phyloP scores from a whole-genome alignment of 2,888 invertebrate species.

The Apantesis nais region DNA sequence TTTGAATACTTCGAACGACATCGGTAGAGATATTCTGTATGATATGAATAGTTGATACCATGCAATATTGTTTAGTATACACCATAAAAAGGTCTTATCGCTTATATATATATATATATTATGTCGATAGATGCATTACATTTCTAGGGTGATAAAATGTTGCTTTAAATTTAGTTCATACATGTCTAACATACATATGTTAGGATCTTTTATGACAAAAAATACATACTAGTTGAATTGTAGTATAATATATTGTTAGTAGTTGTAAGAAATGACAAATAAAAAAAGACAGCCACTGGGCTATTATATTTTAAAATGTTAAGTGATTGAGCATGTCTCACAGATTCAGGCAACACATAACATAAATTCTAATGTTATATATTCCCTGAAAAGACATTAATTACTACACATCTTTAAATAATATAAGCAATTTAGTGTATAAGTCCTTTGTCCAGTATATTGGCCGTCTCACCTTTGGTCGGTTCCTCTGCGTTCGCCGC shows the following conservation, averaged over 20 bases:
- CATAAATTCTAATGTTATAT: background rate
- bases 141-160: background rate
- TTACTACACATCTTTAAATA: no score
- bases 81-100: background rate
- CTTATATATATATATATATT: background rate
- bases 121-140: background rate
- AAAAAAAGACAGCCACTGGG: no score
- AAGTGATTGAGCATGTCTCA: background rate
- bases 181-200: no score
- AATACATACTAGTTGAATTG: no score
- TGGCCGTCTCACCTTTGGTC: conserved; percentile 73
- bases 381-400: background rate
- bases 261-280: background rate
- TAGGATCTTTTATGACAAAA: no score
- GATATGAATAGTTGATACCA: background rate
- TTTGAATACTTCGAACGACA: background rate
- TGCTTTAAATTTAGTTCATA: no score
- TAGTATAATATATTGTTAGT: no score
- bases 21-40: background rate
- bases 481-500: conserved; percentile 71
- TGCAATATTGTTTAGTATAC: no score
- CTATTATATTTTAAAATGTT: no score
- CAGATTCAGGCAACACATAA: background rate
- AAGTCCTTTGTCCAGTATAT: conserved; percentile 32
- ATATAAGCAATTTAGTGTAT: background rate